phyloP scores from a whole-genome alignment of 2,113 vertebrate genomes.

The Cynopterus brachyotis region DNA sequence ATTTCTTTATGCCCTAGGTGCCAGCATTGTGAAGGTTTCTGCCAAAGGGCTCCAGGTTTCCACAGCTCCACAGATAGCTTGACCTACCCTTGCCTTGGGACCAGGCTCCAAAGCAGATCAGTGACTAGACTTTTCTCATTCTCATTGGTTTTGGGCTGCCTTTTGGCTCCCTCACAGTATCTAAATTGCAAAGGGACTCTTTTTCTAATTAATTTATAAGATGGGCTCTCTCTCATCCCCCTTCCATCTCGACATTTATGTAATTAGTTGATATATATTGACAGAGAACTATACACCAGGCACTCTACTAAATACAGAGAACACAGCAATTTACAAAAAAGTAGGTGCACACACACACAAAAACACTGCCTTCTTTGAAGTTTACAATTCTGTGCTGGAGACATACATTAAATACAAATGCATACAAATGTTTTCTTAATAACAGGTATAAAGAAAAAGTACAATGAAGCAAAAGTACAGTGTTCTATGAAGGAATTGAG shows the following conservation, averaged over 20 bases:
- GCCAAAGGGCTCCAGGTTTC: background rate
- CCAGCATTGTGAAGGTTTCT: conserved; percentile 34
- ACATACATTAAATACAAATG: conserved; percentile 4
- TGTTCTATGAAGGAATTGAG: background rate
- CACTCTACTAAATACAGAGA: background rate
- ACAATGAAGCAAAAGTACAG: background rate
- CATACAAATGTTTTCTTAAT: conserved; percentile 10
- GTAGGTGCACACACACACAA: background rate
- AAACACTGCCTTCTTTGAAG: background rate
- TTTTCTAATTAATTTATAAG: background rate
- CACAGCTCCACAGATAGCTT: background rate
- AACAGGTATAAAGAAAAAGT: background rate
- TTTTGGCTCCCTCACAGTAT: background rate
- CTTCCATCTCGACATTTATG: background rate
- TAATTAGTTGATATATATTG: conserved; percentile 43
- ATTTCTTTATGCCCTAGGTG: background rate
- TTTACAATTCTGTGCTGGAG: background rate
- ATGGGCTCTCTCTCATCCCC: too few relatives aligned
- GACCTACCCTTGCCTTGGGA: background rate
- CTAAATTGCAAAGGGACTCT: background rate
- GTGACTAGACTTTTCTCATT: background rate
- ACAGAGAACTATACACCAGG: background rate
- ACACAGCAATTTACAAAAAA: conserved; percentile 1
- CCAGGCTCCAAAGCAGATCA: background rate
- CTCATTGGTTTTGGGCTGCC: background rate